Base-by-base conservation (phyloP, 2,888 invertebrate genomes). In the Caenorhabditis drosophilae region DNA sequence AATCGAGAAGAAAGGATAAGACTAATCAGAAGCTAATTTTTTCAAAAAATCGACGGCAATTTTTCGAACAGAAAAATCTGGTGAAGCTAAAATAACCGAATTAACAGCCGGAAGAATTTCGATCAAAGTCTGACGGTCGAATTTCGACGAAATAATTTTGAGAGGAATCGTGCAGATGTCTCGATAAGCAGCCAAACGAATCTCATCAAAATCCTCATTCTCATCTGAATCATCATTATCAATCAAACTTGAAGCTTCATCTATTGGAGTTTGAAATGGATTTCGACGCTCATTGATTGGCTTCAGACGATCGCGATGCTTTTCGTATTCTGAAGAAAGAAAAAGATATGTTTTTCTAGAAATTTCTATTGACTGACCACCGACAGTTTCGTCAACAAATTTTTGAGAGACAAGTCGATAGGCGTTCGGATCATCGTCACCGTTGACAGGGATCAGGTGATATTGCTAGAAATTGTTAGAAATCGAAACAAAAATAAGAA, bases 51-150 rank as follows among this genome's bases (percentile, higher is more conserved):
- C 49, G 11, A 61, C 55, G 15, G 64, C 61, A 16, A 71, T 47
- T 16, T 61, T 57, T 41, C 74, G 51, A 26, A 75, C 50, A 20
- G 63, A 47, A 20, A 75, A 40, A 58, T 75, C 74, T 4, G 74
- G 72, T 25, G 71, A 70, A 0, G 70, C 52, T 25, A 58, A 12
- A 12, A 70, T 41, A 25, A 72, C 52, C 25, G 48, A 36, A 41
- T 69, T 66, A n/a, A 66, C 49, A 16, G 68, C 60, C 18, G 71
- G 67, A 9, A 66, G 22, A 23, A 42, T 4, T 23, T 7, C 12
- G 6, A 9, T 31, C 6, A 31, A 12, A 62, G 34, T 52, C 56
- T 11, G 55, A 25, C 6, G 6, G 20, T n/a, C 26, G 3, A 22
- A 20, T 11, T 2, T 18, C 2, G 22, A 11, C 7, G 23, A 20